Percentiles rank a stretch among this genome's conserved stretches.
Conservation (phyloP, 2,888 invertebrate species). For the Itoplectis maculator region DNA sequence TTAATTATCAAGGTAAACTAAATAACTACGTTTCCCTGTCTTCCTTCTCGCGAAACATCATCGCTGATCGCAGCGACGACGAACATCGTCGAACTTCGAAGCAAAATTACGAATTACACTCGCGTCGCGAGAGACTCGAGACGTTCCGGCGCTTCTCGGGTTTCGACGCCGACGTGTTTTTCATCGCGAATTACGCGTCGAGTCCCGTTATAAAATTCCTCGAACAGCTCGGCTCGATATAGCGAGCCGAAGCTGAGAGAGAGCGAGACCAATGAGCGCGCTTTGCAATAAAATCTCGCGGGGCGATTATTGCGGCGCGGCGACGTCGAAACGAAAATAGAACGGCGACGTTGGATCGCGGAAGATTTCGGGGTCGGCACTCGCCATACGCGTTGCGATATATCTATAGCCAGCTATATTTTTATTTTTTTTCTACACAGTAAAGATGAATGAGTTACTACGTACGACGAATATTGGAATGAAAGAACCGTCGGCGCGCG, state of each 20-base stretch:
- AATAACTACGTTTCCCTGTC: too few species aligned
- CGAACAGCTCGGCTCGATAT: constrained; percentile 40
- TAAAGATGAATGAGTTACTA: constrained; percentile 64
- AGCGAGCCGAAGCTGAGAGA: too few species aligned
- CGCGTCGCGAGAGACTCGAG: neutral
- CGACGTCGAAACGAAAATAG: constrained; percentile 52
- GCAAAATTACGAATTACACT: neutral
- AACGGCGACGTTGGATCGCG: constrained; percentile 40
- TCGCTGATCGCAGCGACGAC: too few species aligned
- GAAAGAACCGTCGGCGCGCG: constrained; percentile 40
- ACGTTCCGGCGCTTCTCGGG: constrained; percentile 5
- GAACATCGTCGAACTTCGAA: too few species aligned
- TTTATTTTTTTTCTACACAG: constrained; percentile 11
- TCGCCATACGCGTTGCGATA: too few species aligned
- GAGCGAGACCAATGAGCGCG: constrained; percentile 57
- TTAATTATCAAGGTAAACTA: too few species aligned
- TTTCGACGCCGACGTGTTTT: constrained; percentile 7
- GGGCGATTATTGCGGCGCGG: constrained; percentile 43
- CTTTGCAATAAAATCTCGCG: constrained; percentile 54
- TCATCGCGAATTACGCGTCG: constrained; percentile 3
- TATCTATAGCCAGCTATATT: too few species aligned
- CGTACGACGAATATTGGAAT: constrained; percentile 49
- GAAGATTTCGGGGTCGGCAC: constrained; percentile 53
- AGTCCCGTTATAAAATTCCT: constrained; percentile 38
- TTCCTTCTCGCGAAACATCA: too few species aligned